Conservation (phyloP, 2,113 vertebrate species). For the Grus americana region DNA sequence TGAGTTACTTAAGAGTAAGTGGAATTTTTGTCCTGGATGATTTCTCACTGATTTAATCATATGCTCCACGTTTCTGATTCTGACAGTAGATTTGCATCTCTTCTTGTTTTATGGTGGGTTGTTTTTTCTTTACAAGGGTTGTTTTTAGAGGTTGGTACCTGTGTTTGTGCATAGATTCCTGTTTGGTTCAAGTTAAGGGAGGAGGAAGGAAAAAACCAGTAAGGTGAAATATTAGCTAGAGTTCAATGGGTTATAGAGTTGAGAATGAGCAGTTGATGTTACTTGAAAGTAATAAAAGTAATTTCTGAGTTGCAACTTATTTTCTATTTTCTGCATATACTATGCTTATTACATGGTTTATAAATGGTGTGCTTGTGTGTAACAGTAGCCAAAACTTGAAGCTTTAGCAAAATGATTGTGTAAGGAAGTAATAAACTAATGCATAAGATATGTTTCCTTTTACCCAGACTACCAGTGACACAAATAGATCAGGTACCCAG, state of each 20-base stretch:
- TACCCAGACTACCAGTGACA: neutral
- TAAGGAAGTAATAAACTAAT: neutral
- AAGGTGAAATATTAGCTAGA: neutral
- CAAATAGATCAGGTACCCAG: neutral
- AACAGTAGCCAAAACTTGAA: neutral
- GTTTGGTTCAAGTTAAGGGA: accelerated
- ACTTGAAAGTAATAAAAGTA: neutral
- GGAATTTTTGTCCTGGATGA: neutral
- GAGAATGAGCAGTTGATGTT: neutral
- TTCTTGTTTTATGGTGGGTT: neutral
- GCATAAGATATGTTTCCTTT: neutral
- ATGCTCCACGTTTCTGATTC: neutral
- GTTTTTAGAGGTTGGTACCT: neutral
- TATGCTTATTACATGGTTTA: neutral
- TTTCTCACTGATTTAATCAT: neutral
- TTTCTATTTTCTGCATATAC: neutral
- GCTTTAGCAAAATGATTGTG: neutral
- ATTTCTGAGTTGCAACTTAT: neutral
- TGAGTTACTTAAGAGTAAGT: neutral
- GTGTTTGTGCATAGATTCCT: neutral
- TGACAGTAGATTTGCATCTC: neutral
- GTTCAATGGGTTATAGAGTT: neutral
- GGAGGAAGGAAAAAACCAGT: neutral
- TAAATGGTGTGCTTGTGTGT: neutral
- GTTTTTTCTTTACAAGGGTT: neutral